These are phyloP conservation scores for Muntiacus muntjak DNA, from an alignment of 2,113 vertebrate species.

Conservation along the genomic window DNA sequence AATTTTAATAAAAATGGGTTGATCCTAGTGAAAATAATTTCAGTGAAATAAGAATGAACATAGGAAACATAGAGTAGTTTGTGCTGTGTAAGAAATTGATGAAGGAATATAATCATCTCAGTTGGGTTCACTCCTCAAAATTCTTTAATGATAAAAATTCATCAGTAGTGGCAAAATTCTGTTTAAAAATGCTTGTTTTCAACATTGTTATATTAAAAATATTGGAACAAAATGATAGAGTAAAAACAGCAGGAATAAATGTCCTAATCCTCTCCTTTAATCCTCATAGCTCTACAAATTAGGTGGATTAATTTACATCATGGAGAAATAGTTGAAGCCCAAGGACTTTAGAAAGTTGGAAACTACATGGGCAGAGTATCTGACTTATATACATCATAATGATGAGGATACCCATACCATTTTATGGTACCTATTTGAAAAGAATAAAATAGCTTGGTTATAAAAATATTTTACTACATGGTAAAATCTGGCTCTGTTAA, in stretches of 20 bases:
- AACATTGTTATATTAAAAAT: neutral
- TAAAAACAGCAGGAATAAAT: neutral
- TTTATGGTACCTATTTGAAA: neutral
- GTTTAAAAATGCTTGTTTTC: slow-evolving; percentile 27
- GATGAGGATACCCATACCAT: neutral
- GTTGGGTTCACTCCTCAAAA: slow-evolving; percentile 13
- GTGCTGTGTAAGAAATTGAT: neutral
- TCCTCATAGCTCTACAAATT: neutral
- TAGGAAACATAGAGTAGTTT: neutral
- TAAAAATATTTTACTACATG: neutral
- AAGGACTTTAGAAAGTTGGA: neutral
- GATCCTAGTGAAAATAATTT: slow-evolving; percentile 39
- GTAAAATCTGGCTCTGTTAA: neutral
- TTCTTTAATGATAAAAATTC: slow-evolving; percentile 33
- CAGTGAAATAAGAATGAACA: slow-evolving; percentile 23
- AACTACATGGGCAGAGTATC: neutral
- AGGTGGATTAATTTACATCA: neutral
- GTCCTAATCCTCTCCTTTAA: neutral
- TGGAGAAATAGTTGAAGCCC: neutral
- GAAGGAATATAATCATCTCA: slow-evolving; percentile 29
- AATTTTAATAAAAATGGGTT: slow-evolving; percentile 29
- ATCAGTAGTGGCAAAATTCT: slow-evolving; percentile 29
- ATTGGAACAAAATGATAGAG: neutral
- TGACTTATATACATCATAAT: neutral
- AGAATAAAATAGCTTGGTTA: neutral